Conservation (phyloP, 2,797 vertebrate genomes). For the Amphiprion clarkii region DNA sequence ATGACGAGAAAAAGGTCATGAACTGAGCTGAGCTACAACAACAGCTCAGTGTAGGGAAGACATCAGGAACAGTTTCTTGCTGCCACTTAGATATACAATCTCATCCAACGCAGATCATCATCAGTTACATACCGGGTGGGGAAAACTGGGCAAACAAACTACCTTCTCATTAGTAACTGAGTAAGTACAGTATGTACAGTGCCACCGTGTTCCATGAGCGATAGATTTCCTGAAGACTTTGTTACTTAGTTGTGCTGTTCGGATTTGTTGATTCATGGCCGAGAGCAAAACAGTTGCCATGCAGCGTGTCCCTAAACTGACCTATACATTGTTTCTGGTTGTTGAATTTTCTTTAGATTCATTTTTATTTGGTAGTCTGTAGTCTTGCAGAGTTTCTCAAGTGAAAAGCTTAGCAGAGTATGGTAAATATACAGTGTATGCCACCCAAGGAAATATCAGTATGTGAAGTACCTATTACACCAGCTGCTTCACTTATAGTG, state of each 20-base stretch:
- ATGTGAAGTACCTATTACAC: slow-evolving; percentile 10
- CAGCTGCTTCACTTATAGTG: slow-evolving; percentile 22
- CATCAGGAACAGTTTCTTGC: background rate
- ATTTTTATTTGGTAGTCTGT: background rate
- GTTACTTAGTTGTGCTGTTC: background rate
- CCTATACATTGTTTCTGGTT: background rate
- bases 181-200: background rate
- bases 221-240: background rate
- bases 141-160: background rate
- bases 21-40: slow-evolving; percentile 12
- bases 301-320: background rate
- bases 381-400: background rate
- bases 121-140: background rate
- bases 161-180: background rate
- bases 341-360: background rate
- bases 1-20: slow-evolving; percentile 30
- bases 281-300: too few relatives aligned
- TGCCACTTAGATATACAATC: background rate
- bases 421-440: background rate
- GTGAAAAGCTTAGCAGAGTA: background rate
- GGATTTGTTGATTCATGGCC: background rate
- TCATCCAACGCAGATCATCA: background rate
- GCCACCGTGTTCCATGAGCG: background rate
- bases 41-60: background rate
- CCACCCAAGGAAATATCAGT: background rate